Evolutionary conservation across 2,888 invertebrate genomes (phyloP).

Genomic region (Nematopogon swammerdamellus): DNA sequence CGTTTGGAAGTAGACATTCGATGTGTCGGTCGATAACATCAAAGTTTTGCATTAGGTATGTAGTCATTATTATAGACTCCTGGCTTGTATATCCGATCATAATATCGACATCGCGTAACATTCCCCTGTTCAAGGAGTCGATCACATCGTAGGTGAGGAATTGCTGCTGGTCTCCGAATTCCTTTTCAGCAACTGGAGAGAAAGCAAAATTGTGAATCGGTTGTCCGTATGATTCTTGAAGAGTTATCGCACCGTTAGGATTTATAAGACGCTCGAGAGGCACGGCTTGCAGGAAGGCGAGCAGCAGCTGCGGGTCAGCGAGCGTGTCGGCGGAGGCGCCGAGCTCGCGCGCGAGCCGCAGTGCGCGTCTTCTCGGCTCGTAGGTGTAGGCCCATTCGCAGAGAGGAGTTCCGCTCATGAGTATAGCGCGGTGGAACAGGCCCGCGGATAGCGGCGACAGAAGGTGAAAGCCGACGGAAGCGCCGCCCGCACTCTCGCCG

Average conservation of each 20-base stretch:
- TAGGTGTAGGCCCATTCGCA: constrained; percentile 23
- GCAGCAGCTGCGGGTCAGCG: constrained; percentile 18
- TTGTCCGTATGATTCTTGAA: no score
- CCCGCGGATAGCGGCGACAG: not conserved
- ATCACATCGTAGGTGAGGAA: not conserved
- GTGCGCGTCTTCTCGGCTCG: constrained; percentile 20
- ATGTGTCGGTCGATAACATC: not conserved
- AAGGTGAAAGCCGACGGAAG: not conserved
- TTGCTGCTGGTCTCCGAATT: not conserved
- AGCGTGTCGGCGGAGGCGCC: constrained; percentile 18
- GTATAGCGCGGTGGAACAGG: constrained; percentile 1
- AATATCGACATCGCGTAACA: not conserved
- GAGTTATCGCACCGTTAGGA: no score
- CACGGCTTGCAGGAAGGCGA: constrained; percentile 23
- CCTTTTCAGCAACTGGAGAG: not conserved
- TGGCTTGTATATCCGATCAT: not conserved
- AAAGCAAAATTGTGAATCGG: not conserved
- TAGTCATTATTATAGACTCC: not conserved
- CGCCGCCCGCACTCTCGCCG: not conserved
- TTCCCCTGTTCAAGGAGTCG: no score
- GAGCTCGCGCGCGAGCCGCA: constrained; percentile 21
- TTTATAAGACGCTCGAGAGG: constrained; percentile 20
- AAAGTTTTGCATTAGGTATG: not conserved
- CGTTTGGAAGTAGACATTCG: not conserved
- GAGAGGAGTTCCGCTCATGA: constrained; percentile 11